These are phyloP conservation scores for Alces alces DNA, from an alignment of 2,113 vertebrate genomes.

Conservation along the genomic window DNA sequence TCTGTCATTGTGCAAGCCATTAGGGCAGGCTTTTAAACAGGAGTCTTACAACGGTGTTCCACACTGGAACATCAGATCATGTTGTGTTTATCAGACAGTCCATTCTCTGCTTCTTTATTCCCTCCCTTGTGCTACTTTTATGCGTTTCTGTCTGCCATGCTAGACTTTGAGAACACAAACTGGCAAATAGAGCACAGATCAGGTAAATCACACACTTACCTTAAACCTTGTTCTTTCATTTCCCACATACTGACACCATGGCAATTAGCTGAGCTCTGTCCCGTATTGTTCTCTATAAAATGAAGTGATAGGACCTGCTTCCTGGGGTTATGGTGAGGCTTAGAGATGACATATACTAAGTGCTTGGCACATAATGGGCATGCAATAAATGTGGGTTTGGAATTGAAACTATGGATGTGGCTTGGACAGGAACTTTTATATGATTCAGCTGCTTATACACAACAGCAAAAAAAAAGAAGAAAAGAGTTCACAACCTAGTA, in stretches of 20 bases:
- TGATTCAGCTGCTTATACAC: not conserved
- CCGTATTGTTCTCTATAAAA: not conserved
- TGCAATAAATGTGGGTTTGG: not conserved
- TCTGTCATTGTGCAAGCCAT: not conserved
- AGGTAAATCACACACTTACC: not conserved
- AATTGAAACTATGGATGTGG: not conserved
- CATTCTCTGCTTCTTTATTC: not conserved
- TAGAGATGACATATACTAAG: not conserved
- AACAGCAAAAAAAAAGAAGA: not conserved
- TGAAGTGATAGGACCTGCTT: not conserved
- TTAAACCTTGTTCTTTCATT: not conserved
- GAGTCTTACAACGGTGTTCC: not conserved
- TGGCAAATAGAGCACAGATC: not conserved
- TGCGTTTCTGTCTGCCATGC: not conserved
- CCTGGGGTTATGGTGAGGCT: not conserved
- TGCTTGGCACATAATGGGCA: not conserved
- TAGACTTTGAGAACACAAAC: not conserved
- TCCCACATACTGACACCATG: not conserved
- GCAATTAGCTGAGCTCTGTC: not conserved
- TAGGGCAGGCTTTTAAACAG: not conserved
- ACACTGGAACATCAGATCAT: not conserved
- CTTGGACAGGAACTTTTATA: not conserved
- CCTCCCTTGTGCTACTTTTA: not conserved
- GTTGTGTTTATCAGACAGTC: not conserved
- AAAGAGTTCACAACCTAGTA: not conserved